Evolutionary conservation across 1,140 invertebrate genomes (phyloP), one percentile per base, ranked within the genome.

Genomic region (Maniola jurtina): DNA sequence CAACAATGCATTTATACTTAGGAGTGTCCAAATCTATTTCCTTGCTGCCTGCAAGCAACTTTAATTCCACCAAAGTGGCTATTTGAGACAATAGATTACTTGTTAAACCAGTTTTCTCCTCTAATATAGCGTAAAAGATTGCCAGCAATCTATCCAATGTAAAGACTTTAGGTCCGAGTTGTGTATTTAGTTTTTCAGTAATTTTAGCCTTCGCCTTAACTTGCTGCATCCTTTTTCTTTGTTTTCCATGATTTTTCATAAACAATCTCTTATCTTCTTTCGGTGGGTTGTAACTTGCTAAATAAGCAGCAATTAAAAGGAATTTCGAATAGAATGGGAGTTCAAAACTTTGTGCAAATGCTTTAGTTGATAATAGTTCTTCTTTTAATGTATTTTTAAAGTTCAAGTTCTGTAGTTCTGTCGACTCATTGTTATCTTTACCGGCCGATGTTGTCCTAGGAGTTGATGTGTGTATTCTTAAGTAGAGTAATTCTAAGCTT

Each of bases 51-150:
- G 92, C 92, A 35, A 96, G 86, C 11, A 96, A 86, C 71, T 94
- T 95, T 9, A 96, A 87, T 75, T 95, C 93, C 7, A 95, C 95
- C 70, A 96, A 90, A 10, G 94, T 95, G 6, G 95, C 93, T 73
- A 97, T 94, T 88, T 97, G 96, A 1, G 94, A 93, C 8, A 96
- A 91, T 14, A 98, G 90, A 86, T 95, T 95, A 67, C 96, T 96
- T 67, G 97, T 97, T 13, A 98, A 92, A 34, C 95, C 94, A 35
- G 97, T 94, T 80, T 95, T 95, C 55, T 96, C 95, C 55, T 97
- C 95, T 13, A 97, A 88, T 73, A 99, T 97, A 0, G 96, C 94
- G 91, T 97, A 98, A 89, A 98, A 98, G 74, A 99, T 98, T 4
- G 96, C 96, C 57, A 98, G 84, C 75, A 98, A 90, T 61, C 97